phyloP scores from a whole-genome alignment of 2,888 invertebrate genomes.

The Anarsia innoxiella region DNA sequence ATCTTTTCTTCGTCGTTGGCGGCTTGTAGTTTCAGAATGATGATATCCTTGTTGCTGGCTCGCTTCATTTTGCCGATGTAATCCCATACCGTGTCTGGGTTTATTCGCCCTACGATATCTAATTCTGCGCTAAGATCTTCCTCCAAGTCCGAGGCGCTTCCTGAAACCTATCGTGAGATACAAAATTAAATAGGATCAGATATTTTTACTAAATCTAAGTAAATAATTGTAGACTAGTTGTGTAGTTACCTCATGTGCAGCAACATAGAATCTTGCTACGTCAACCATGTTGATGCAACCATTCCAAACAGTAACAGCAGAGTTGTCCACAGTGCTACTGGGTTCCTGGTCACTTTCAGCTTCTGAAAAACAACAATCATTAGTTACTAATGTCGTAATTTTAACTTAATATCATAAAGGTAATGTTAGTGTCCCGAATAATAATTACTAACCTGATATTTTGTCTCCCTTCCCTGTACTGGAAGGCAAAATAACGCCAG shows the following conservation, averaged over 20 bases:
- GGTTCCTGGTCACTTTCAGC: slow-evolving; percentile 86
- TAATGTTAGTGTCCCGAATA: too few relatives aligned
- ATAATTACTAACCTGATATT: slow-evolving; percentile 38
- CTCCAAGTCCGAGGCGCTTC: slow-evolving; percentile 79
- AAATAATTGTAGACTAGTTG: too few relatives aligned
- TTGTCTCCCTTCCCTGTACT: slow-evolving; percentile 44
- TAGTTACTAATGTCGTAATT: not conserved
- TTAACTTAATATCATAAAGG: too few relatives aligned
- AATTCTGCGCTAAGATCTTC: slow-evolving; percentile 85
- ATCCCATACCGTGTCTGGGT: slow-evolving; percentile 93
- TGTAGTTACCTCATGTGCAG: slow-evolving; percentile 81
- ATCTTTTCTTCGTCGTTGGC: slow-evolving; percentile 88
- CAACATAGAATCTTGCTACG: slow-evolving; percentile 89
- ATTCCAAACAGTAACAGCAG: slow-evolving; percentile 80
- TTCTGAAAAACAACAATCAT: slow-evolving; percentile 38
- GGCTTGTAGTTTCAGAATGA: slow-evolving; percentile 87
- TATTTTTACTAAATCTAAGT: too few relatives aligned
- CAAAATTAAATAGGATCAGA: too few relatives aligned
- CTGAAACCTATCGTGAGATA: slow-evolving; percentile 58
- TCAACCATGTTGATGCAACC: slow-evolving; percentile 94
- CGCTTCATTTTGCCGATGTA: slow-evolving; percentile 94
- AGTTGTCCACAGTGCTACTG: slow-evolving; percentile 81
- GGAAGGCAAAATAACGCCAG: slow-evolving; percentile 35
- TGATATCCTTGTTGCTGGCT: slow-evolving; percentile 90
- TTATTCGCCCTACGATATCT: slow-evolving; percentile 93